These are phyloP conservation scores for Aphis craccivora DNA, from an alignment of 1,140 invertebrate species.

Conservation along the genomic window DNA sequence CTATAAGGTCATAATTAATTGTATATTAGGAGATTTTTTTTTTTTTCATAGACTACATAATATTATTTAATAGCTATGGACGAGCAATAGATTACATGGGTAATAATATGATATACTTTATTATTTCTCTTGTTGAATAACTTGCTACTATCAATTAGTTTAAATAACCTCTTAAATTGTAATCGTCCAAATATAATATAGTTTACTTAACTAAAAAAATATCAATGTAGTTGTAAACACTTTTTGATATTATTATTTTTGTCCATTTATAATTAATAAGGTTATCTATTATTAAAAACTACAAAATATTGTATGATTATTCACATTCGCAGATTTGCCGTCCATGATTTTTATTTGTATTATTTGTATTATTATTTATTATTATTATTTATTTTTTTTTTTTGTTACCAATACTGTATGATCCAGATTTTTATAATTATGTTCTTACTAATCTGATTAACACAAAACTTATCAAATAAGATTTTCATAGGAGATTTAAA, in stretches of 20 bases:
- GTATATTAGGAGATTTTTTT: constrained; percentile 4
- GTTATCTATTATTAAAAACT: constrained; percentile 35
- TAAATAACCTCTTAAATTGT: background rate
- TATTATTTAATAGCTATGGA: constrained; percentile 32
- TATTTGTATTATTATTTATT: background rate
- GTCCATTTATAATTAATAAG: constrained; percentile 20
- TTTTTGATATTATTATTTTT: constrained; percentile 12
- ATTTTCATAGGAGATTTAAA: constrained; percentile 8
- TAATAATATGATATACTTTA: constrained; percentile 22
- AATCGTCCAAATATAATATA: constrained; percentile 22
- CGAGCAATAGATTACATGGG: constrained; percentile 25
- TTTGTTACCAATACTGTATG: constrained; percentile 43
- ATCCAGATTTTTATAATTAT: background rate
- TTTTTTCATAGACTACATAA: constrained; percentile 29
- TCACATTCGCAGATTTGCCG: constrained; percentile 51
- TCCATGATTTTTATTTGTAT: constrained; percentile 49
- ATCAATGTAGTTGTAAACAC: constrained; percentile 33
- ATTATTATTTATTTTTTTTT: constrained; percentile 7
- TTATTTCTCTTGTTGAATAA: background rate
- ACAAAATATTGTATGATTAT: constrained; percentile 35
- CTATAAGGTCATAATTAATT: background rate
- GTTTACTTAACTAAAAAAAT: background rate
- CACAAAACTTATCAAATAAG: constrained; percentile 41
- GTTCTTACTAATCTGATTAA: constrained; percentile 5
- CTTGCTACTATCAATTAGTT: constrained; percentile 2